These are phyloP conservation scores for Danionella dracula DNA, from an alignment of 2,797 vertebrate species.

Conservation along the genomic window DNA sequence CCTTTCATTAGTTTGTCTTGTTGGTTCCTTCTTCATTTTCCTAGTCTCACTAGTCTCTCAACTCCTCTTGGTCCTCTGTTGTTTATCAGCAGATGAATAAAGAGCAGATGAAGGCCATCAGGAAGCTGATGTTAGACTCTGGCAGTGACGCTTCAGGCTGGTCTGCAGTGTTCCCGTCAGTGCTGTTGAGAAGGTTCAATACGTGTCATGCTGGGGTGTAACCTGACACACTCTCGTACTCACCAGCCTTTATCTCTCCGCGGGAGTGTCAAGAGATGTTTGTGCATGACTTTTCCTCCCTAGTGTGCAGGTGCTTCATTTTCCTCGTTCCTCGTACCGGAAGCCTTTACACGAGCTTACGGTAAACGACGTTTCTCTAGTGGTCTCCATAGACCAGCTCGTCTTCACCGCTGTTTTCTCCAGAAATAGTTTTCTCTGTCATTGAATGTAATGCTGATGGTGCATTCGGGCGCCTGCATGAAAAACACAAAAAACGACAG, in stretches of 20 bases:
- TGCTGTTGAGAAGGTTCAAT: conserved; percentile 14
- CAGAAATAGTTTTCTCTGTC: not conserved
- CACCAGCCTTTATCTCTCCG: conserved; percentile 34
- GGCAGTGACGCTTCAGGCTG: conserved; percentile 8
- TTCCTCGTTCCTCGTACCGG: conserved; percentile 11
- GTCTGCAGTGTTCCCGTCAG: conserved; percentile 34
- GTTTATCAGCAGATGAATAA: not conserved
- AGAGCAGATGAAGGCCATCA: conserved; percentile 1
- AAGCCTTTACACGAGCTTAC: conserved; percentile 19
- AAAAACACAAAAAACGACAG: too few species aligned
- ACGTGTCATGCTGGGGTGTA: conserved; percentile 44
- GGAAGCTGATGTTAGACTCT: conserved; percentile 27
- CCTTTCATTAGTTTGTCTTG: not conserved
- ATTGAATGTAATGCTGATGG: too few species aligned
- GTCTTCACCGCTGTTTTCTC: conserved; percentile 13
- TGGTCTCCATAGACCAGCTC: conserved; percentile 16
- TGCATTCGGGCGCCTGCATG: too few species aligned
- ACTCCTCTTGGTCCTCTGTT: not conserved
- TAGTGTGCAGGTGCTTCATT: conserved; percentile 4
- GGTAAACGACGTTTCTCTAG: conserved; percentile 35
- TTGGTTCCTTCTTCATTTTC: not conserved
- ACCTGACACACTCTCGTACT: conserved; percentile 40
- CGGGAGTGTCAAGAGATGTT: conserved; percentile 10
- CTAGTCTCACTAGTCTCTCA: too few species aligned
- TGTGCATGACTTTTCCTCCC: not conserved